phyloP scores from a whole-genome alignment of 1,140 invertebrate genomes.

The Drosophila subobscura region DNA sequence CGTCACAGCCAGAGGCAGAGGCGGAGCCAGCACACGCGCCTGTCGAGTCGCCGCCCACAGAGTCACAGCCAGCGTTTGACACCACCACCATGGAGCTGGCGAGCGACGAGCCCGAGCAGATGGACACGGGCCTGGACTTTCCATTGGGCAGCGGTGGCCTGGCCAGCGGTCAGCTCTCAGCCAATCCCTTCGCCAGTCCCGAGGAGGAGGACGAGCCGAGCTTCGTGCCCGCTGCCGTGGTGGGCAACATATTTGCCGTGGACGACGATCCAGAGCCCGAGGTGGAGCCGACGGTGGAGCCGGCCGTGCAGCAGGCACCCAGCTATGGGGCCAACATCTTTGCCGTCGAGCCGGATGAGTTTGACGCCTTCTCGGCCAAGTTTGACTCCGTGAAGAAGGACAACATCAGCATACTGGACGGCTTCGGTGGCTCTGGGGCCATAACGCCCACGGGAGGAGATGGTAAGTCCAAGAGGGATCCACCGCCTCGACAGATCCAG shows the following conservation, averaged over 20 bases:
- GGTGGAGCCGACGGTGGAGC: conserved; percentile 6
- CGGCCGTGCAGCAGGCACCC: conserved; percentile 23
- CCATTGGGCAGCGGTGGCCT: conserved; percentile 48
- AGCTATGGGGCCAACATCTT: conserved; percentile 77
- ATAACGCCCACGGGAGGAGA: conserved; percentile 78
- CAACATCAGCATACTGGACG: conserved; percentile 84
- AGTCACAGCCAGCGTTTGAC: conserved; percentile 26
- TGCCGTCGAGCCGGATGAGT: conserved; percentile 85
- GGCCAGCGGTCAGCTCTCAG: conserved; percentile 71
- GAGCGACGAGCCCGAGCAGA: conserved; percentile 65
- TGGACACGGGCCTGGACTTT: conserved; percentile 80
- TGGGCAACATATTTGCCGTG: conserved; percentile 81
- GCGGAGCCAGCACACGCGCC: not conserved
- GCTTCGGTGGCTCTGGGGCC: conserved; percentile 83
- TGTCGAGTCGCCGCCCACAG: conserved; percentile 58
- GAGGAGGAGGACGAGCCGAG: conserved; percentile 81
- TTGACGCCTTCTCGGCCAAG: conserved; percentile 93
- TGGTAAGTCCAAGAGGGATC: conserved; percentile 47
- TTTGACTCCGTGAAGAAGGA: conserved; percentile 89
- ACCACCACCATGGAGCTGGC: not conserved
- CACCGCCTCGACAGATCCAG: too few species aligned
- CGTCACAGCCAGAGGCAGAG: conserved; percentile 13
- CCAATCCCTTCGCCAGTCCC: conserved; percentile 84
- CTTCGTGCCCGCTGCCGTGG: conserved; percentile 52
- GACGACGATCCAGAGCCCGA: conserved; percentile 58